Evolutionary conservation across 2,113 vertebrate species (phyloP).

Genomic region (Pristiophorus japonicus): DNA sequence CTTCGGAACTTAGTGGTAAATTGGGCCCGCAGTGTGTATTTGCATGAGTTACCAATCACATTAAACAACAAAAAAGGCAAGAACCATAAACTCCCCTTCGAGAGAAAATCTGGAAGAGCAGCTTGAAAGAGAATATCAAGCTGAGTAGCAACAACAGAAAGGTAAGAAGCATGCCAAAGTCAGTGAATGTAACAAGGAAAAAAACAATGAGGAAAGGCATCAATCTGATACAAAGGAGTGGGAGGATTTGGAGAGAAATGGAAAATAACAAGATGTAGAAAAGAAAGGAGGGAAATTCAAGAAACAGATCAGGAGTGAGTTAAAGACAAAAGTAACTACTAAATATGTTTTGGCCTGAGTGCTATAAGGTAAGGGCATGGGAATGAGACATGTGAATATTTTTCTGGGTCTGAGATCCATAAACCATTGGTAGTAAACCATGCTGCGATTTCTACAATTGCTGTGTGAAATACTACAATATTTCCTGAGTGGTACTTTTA

Average conservation of each 20-base stretch:
- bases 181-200: not conserved
- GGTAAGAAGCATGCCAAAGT: not conserved
- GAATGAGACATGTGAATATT: not conserved
- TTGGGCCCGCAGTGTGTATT: not conserved
- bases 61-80: not conserved
- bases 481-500: not conserved
- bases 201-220: not conserved
- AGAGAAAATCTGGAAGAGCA: conserved; percentile 29
- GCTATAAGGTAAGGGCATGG: not conserved
- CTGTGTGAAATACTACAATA: not conserved
- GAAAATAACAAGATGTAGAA: not conserved
- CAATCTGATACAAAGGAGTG: not conserved
- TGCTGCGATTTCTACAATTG: not conserved
- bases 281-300: not conserved
- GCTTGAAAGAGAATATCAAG: conserved; percentile 19
- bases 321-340: not conserved
- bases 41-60: conserved; percentile 6
- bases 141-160: not conserved
- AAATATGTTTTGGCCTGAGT: not conserved
- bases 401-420: not conserved
- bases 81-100: conserved; percentile 26
- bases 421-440: not conserved
- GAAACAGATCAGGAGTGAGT: not conserved
- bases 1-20: not conserved
- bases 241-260: not conserved